phyloP scores from a whole-genome alignment of 2,113 vertebrate species.

The Pyrgilauda ruficollis region DNA sequence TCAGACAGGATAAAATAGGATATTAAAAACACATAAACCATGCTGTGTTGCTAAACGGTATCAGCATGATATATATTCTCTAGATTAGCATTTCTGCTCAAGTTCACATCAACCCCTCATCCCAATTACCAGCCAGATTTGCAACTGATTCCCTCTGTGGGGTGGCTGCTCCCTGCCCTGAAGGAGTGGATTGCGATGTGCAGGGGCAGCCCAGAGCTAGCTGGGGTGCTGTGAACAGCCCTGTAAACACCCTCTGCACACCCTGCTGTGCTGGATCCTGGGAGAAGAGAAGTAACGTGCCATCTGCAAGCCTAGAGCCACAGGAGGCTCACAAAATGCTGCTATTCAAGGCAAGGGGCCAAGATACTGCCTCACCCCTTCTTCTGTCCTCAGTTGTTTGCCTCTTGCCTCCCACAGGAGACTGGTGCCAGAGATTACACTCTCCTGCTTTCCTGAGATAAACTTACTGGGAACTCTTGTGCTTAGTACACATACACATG shows the following conservation, averaged over 20 bases:
- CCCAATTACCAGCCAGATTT: conserved; percentile 43
- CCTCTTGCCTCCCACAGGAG: background rate
- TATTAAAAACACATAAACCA: conserved; percentile 72
- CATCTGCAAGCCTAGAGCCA: background rate
- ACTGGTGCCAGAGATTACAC: background rate
- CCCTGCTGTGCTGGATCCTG: background rate
- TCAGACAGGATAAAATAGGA: conserved; percentile 70
- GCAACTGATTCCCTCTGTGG: background rate
- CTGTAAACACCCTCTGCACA: background rate
- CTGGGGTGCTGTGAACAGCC: background rate
- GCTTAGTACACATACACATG: background rate
- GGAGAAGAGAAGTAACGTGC: background rate
- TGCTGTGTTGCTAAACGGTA: conserved; percentile 70
- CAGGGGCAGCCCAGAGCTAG: background rate
- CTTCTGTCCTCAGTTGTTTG: background rate
- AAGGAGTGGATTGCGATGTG: background rate
- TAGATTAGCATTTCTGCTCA: conserved; percentile 60
- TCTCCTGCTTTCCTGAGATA: background rate
- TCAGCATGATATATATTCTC: conserved; percentile 60
- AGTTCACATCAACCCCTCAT: conserved; percentile 48
- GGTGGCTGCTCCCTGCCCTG: background rate
- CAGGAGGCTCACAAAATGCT: background rate
- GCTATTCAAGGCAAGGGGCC: background rate
- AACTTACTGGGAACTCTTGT: background rate
- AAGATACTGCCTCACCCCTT: background rate